Percentiles rank a stretch among this genome's conserved stretches.
Evolutionary conservation across 2,797 vertebrate genomes (phyloP).

Genomic region (Poecilia wingei): DNA sequence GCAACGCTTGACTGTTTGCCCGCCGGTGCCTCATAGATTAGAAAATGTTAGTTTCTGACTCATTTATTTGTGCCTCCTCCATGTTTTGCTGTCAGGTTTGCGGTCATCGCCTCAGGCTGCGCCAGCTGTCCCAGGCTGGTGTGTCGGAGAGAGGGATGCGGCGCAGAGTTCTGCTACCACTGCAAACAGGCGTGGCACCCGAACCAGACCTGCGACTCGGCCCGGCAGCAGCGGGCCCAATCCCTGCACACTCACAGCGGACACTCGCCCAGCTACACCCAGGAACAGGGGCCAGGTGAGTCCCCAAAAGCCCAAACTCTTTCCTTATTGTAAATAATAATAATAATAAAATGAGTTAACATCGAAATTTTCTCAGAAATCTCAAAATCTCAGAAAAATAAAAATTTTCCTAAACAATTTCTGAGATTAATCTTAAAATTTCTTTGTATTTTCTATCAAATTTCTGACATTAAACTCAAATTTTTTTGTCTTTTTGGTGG

Average conservation of each 20-base stretch:
- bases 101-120: slow-evolving; percentile 96
- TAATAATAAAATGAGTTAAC: too few species aligned
- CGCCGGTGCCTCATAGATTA: not conserved
- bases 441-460: too few species aligned
- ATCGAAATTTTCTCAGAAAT: too few species aligned
- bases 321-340: too few species aligned
- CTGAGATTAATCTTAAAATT: too few species aligned
- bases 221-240: slow-evolving; percentile 93
- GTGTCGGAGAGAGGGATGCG: slow-evolving; percentile 95
- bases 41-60: slow-evolving; percentile 5
- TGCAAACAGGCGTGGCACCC: slow-evolving; percentile 99
- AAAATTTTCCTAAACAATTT: too few species aligned
- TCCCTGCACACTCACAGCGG: slow-evolving; percentile 91
- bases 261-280: slow-evolving; percentile 94
- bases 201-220: slow-evolving; percentile 98
- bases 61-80: slow-evolving; percentile 16
- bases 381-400: too few species aligned
- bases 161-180: slow-evolving; percentile 98
- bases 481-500: too few species aligned
- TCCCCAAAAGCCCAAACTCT: not conserved
- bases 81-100: slow-evolving; percentile 82
- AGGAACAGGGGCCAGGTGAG: slow-evolving; percentile 92
- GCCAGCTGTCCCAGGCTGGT: slow-evolving; percentile 97
- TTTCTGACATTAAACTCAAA: too few species aligned
- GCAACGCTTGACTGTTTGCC: not conserved